Evolutionary conservation across 2,888 invertebrate species (phyloP), one percentile per base, ranked within the genome.

Genomic region (Heliothis peltigera): DNA sequence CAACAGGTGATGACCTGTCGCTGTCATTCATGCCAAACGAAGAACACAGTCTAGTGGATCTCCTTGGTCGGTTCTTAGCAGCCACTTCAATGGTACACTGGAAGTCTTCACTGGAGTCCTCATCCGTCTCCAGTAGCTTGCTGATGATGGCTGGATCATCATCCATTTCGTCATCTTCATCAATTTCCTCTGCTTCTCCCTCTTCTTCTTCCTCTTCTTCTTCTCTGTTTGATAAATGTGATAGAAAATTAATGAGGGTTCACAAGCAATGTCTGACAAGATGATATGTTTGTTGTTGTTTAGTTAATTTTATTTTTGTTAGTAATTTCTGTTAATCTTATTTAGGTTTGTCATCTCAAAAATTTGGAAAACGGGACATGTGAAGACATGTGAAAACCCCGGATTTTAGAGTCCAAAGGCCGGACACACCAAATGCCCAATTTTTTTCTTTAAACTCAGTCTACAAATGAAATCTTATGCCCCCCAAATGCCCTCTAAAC

Each of bases 131-230:
- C 17, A 92, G 72, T n/a, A 93, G 79, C 68, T 92, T 92, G 76
- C 90, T 92, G 71, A 93, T 92, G 6, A 93, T 91, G 64, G 92
- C 92, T 0, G 91, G 88, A 49, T 92, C 93, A 82, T 93, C 93
- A 76, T 94, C 90, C 15, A 90, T 81, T 47, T 90, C 91, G 42
- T 89, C 88, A n/a, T 89, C 89, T 48, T 84, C 84, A 56, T 81
- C 79, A 10, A 81, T 39, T 22, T 76, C 80, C 18, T 77, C 80
- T 0, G 42, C 75, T 32, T 88, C 88, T 17, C 69, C 80, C 0
- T 77, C 85, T 52, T 81, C 87, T 28, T 81, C 85, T 1, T 77
- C 68, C 7, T 84, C 86, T 2, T 64, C 65, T 39, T 47, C 25
- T 53, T 61, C 68, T 25, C 68, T 68, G 42, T 19, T 10, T 44